phyloP scores from a whole-genome alignment of 2,888 invertebrate genomes.

The Acrobasis consociella region DNA sequence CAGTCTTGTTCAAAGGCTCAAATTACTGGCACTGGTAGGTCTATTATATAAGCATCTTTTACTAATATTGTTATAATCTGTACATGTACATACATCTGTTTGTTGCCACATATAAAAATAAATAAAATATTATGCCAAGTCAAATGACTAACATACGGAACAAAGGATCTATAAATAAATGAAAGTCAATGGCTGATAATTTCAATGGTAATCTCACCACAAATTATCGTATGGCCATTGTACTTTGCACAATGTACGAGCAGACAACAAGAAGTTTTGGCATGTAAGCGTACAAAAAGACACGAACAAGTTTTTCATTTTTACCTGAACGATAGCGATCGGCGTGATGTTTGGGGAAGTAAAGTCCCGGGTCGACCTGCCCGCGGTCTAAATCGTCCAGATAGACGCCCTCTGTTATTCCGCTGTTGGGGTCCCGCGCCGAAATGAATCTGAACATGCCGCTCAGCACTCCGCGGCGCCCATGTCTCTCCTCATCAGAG shows the following conservation, averaged over 20 bases:
- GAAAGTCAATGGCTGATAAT: constrained; percentile 9
- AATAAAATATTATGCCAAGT: background rate
- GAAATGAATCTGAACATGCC: constrained; percentile 97
- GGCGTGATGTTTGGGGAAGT: constrained; percentile 89
- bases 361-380: constrained; percentile 96
- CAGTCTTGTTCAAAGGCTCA: too few species aligned
- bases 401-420: constrained; percentile 91
- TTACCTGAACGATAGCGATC: constrained; percentile 72
- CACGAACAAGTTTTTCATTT: constrained; percentile 24
- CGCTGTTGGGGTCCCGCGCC: constrained; percentile 58
- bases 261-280: too few species aligned
- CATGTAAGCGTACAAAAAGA: too few species aligned
- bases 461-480: constrained; percentile 88
- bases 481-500: constrained; percentile 77
- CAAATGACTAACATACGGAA: background rate
- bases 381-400: constrained; percentile 95
- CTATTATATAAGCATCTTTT: too few species aligned
- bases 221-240: too few species aligned
- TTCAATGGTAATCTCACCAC: constrained; percentile 2
- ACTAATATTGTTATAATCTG: too few species aligned
- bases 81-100: too few species aligned
- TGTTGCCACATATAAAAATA: too few species aligned
- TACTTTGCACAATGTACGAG: too few species aligned
- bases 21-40: too few species aligned
- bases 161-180: constrained; percentile 8